Evolutionary conservation across 2,888 invertebrate species (phyloP), one percentile per base, ranked within the genome.

Genomic region (Clostera curtula): DNA sequence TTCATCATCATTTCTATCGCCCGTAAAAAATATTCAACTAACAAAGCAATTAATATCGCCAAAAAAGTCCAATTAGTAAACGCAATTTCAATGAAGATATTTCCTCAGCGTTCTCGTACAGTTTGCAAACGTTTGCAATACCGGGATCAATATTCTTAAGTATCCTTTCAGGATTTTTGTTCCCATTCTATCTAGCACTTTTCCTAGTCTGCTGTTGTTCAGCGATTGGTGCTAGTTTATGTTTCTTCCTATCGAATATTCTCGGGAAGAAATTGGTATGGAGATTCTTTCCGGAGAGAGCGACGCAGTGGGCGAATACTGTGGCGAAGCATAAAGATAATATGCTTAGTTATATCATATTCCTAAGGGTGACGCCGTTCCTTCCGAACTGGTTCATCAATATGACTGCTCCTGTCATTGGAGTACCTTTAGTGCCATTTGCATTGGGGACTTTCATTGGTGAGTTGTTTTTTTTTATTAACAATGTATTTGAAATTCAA

Each of bases 331-430:
- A 99, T 66, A 88, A 89, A 39, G 90, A 94, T 49, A 92, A 97
- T 69, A 83, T 99, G 42, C 87, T 99, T 34, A 96, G 96, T 82
- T 99, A 99, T 67, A 95, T 99, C 52, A 88, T 99, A 59, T 99
- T 99, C 73, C 86, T 99, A 46, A 89, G 99, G 46, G 93, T 99
- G 61, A 99, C 99, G 12, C 99, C 99, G 27, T 91, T 99, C 63
- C 85, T 99, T 53, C 99, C 99, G 4, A 99, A 99, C 74, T 99
- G 99, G 99, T 98, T 99, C 71, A 98, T 98, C 44, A 98, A 98
- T 77, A 87, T 99, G 62, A 91, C 95, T 0, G 95, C 98, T 38
- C 99, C 99, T 19, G 94, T 99, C 17, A 93, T 99, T 54, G 96
- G 97, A 49, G 98, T 99, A 17, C 97, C 98, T 1, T 73, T 98